A percentile compares a stretch with the other conserved stretches of the same genome.
These are phyloP conservation scores for Parnassius orleans DNA, from an alignment of 2,888 invertebrate genomes.

Conservation along the genomic window DNA sequence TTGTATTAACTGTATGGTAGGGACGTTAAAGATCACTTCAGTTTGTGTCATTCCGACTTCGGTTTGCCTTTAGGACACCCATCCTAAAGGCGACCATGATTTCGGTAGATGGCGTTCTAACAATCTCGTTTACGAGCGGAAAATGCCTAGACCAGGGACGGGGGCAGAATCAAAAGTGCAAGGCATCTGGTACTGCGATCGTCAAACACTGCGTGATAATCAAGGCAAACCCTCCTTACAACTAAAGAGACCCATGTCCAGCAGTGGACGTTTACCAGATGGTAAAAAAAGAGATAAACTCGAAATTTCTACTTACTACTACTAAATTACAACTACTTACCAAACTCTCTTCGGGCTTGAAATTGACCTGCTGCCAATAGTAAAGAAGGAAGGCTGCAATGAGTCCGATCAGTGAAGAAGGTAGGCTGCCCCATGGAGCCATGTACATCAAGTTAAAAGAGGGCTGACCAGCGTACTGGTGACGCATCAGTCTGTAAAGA, in stretches of 20 bases:
- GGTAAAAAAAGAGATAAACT: neutral
- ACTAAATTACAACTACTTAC: too few species aligned
- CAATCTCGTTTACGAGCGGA: too few species aligned
- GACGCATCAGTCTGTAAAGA: constrained; percentile 34
- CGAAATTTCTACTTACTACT: too few species aligned
- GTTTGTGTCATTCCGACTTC: too few species aligned
- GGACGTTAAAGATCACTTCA: too few species aligned
- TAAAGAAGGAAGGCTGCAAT: constrained; percentile 47
- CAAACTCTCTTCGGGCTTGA: constrained; percentile 37
- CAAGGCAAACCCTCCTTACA: too few species aligned
- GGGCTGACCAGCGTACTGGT: constrained; percentile 39
- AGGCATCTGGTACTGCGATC: neutral
- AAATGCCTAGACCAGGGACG: too few species aligned
- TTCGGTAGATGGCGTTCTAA: too few species aligned
- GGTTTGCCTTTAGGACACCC: too few species aligned
- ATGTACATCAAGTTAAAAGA: constrained; percentile 56
- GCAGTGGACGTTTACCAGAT: neutral
- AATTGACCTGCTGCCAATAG: constrained; percentile 37
- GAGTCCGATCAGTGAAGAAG: constrained; percentile 51
- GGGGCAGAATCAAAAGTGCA: neutral
- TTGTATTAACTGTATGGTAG: too few species aligned
- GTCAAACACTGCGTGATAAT: neutral
- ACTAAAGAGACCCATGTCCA: neutral
- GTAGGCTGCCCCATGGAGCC: constrained; percentile 59
- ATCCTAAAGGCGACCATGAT: too few species aligned